Evolutionary conservation across 2,888 invertebrate species (phyloP).

Genomic region (Spodoptera exigua): DNA sequence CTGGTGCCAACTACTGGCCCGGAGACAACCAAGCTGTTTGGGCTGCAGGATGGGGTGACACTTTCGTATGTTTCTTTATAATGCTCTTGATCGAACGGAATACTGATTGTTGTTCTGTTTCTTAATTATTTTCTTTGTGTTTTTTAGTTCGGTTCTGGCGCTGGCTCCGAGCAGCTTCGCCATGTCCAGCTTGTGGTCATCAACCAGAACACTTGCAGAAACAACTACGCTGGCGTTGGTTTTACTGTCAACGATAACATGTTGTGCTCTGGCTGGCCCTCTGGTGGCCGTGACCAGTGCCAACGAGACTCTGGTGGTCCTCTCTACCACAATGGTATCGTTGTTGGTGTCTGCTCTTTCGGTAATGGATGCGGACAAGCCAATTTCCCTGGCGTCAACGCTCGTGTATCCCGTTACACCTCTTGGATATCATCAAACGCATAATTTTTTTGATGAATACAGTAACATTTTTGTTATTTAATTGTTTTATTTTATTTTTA

Average conservation of each 20-base stretch:
- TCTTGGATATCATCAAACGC: constrained; percentile 27
- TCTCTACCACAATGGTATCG: constrained; percentile 68
- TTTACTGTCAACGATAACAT: constrained; percentile 56
- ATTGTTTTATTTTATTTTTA: too few species aligned
- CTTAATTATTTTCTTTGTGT: constrained; percentile 37
- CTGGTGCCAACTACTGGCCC: constrained; percentile 65
- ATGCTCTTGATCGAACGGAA: too few species aligned
- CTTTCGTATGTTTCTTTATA: constrained; percentile 55
- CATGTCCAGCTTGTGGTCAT: constrained; percentile 67
- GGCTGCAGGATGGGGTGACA: constrained; percentile 81
- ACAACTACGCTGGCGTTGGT: too few species aligned
- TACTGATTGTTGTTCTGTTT: too few species aligned
- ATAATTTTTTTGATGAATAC: not conserved
- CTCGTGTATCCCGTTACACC: constrained; percentile 39
- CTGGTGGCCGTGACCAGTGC: constrained; percentile 78
- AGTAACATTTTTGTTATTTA: too few species aligned
- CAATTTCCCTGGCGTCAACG: constrained; percentile 65
- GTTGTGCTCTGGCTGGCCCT: constrained; percentile 63
- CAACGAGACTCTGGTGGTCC: constrained; percentile 75
- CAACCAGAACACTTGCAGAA: constrained; percentile 60
- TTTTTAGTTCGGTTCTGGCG: not conserved
- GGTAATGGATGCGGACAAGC: constrained; percentile 60
- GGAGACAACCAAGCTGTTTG: constrained; percentile 69
- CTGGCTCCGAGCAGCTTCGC: constrained; percentile 59
- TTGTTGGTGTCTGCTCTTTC: constrained; percentile 69